Conservation (phyloP, 2,888 invertebrate genomes). For the Poecilus cupreus region DNA sequence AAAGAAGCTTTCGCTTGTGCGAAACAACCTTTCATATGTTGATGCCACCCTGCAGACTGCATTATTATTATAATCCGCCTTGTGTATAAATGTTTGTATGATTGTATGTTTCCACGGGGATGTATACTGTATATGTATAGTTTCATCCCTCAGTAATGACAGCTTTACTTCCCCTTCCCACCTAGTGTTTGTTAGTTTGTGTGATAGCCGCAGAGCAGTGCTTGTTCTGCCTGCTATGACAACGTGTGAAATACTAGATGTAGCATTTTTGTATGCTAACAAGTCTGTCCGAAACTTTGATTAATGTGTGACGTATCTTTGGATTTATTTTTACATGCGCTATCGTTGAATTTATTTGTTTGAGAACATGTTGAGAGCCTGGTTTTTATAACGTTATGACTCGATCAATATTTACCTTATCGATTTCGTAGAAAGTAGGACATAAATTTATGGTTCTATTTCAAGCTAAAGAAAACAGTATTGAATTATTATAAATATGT, state of each 20-base stretch:
- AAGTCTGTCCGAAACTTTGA: background rate
- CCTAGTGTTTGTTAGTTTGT: slow-evolving; percentile 19
- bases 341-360: background rate
- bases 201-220: slow-evolving; percentile 21
- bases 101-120: background rate
- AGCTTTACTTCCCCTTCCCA: background rate
- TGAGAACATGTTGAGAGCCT: background rate
- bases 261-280: background rate
- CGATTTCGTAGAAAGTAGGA: background rate
- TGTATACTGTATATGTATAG: no score
- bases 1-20: slow-evolving; percentile 37
- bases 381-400: background rate
- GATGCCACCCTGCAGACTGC: background rate
- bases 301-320: background rate
- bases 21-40: slow-evolving; percentile 46
- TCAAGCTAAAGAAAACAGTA: background rate
- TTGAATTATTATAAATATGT: slow-evolving; percentile 6
- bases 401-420: background rate
- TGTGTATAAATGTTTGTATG: slow-evolving; percentile 45
- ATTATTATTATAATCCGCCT: slow-evolving; percentile 50
- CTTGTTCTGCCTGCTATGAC: background rate
- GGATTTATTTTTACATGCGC: background rate
- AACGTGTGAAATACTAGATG: slow-evolving; percentile 29
- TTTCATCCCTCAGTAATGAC: slow-evolving; percentile 13
- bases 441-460: background rate